Evolutionary conservation across 2,113 vertebrate genomes (phyloP), one percentile per base, ranked within the genome.

Genomic region (Istiophorus platypterus): DNA sequence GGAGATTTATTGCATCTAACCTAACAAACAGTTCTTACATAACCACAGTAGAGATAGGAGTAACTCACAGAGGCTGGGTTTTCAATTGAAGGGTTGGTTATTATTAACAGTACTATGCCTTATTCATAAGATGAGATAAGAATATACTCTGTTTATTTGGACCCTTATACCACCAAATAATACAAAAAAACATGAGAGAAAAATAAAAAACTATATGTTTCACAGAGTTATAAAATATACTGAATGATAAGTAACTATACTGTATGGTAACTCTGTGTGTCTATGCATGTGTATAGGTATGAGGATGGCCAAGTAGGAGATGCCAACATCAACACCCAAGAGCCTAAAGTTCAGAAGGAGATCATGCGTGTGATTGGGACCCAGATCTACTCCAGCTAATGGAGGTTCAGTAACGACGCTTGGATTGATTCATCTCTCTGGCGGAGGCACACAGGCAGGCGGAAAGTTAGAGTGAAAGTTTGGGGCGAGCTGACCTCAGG

Each of bases 291-390:
- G 71, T 86, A 67, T 95, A 99, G 98, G 94, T 99, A 99, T 5
- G 98, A 99, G 91, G 98, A 99, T 10, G 98, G 98, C 75, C 98
- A 99, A 92, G 98, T 99, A 86, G 98, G 98, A 92, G 98, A 99
- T 3, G 98, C 98, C 87, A 99, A 99, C 94, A 99, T 99, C 93
- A 99, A 99, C 96, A 99, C 98, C 95, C 98, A 99, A 96, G 98
- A 99, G 95, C 98, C 98, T 86, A 99, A 99, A 93, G 98, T 99
- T 86, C 98, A 99, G 95, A 99, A 99, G 95, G 98, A 99, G 94
- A 99, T 99, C 92, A 99, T 99, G 98, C 97, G 98, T 81, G 98
- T 99, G 94, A 98, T 99, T 41, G 98, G 98, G 91, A 99, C 97
- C 94, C 98, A 99, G 96, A 97, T 98, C 93, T 99, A 98, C 95